A percentile compares a stretch with the other conserved stretches of the same genome.
Conservation (phyloP, 2,113 vertebrate species). For the Barbus barbus region DNA sequence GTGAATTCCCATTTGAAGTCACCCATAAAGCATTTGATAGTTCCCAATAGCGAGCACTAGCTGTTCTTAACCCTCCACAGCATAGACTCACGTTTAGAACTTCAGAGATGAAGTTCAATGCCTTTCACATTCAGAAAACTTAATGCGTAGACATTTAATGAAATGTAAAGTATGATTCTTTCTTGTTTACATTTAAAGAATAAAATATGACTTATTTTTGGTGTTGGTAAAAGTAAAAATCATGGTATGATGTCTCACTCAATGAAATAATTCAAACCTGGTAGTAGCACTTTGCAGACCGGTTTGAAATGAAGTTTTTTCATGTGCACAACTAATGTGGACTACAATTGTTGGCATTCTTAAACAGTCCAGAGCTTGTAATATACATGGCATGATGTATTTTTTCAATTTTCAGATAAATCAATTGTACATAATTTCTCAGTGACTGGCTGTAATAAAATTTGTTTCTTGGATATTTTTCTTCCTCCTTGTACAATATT, state of each 20-base stretch:
- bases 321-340: constrained; percentile 81
- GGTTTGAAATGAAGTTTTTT: constrained; percentile 78
- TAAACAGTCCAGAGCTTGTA: constrained; percentile 80
- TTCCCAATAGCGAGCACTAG: constrained; percentile 69
- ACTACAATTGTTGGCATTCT: constrained; percentile 74
- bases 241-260: constrained; percentile 79
- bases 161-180: constrained; percentile 78
- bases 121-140: constrained; percentile 37
- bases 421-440: constrained; percentile 92
- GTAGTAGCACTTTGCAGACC: constrained; percentile 82
- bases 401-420: constrained; percentile 88
- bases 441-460: constrained; percentile 91
- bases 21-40: constrained; percentile 73
- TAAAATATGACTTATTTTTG: constrained; percentile 76
- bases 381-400: constrained; percentile 92
- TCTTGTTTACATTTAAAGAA: constrained; percentile 86
- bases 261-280: constrained; percentile 69
- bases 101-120: constrained; percentile 21
- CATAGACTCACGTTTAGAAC: constrained; percentile 59
- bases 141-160: constrained; percentile 64
- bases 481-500: constrained; percentile 87
- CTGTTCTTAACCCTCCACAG: constrained; percentile 67
- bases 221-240: constrained; percentile 75
- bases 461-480: constrained; percentile 86
- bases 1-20: constrained; percentile 82